phyloP scores from a whole-genome alignment of 2,113 vertebrate species.

The Myrmecobius fasciatus region DNA sequence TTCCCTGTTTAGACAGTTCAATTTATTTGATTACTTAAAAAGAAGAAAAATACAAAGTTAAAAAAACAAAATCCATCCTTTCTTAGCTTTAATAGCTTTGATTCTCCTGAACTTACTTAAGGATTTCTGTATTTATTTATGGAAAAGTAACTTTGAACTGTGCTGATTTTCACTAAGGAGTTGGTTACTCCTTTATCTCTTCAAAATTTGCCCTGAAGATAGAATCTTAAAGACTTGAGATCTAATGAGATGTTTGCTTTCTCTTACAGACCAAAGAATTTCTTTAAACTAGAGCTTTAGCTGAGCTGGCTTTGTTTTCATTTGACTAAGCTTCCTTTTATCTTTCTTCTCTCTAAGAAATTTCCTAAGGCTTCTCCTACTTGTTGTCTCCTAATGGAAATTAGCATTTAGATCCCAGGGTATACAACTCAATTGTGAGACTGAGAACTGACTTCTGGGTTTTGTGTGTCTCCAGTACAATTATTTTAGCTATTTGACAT shows the following conservation, averaged over 20 bases:
- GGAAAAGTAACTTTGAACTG: constrained; percentile 5
- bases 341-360: constrained; percentile 12
- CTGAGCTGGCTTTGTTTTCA: neutral
- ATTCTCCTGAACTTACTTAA: constrained; percentile 4
- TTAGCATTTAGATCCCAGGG: constrained; percentile 46
- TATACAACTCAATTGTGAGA: constrained; percentile 64
- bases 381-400: constrained; percentile 17
- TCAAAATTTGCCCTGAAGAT: neutral
- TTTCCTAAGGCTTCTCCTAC: constrained; percentile 38
- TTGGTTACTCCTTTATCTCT: neutral
- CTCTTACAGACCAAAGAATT: constrained; percentile 1
- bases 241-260: neutral
- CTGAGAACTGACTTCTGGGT: constrained; percentile 72
- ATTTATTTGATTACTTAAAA: neutral
- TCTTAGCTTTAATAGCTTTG: neutral
- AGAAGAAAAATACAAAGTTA: neutral
- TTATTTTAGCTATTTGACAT: constrained; percentile 81
- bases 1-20: neutral
- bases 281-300: neutral
- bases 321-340: constrained; percentile 9
- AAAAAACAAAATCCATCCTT: neutral
- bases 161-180: neutral
- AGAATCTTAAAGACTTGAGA: neutral
- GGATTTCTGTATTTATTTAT: neutral
- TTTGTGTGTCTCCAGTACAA: constrained; percentile 80